Base-by-base conservation (phyloP, 2,797 vertebrate genomes). In the Stomatorhinus walkeri region DNA sequence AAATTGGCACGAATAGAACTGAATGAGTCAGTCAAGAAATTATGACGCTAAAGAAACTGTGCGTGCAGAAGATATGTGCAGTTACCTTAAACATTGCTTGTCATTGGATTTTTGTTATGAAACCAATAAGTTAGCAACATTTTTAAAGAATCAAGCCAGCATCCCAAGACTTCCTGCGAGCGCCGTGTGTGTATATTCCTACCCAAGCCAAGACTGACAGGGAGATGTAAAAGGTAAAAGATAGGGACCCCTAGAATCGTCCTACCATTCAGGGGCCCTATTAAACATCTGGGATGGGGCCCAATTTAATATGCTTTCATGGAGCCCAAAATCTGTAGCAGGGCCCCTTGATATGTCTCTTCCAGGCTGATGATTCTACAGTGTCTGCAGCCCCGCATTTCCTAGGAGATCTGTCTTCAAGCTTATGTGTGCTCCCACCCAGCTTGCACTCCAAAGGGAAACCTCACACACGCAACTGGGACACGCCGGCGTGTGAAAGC, bases 401-500 rank as follows among this genome's bases (percentile, higher is more conserved):
- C 43, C 59, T 8, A 61, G 56, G 56, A 61, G 56, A 61, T 24
- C n/a, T 49, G 79, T 32, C 24, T 88, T 43, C 51, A 19, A 61
- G 22, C 36, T 85, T 40, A 52, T 16, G 4, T 43, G 61, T n/a
- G n/a, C 54, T n/a, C 49, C 54, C 16, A 10, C 32, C 24, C 32
- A 12, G 76, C 28, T 86, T 83, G 4, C 32, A 24, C 85, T 76
- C 36, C 8, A 64, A 19, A 87, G 89, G 72, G 86, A 84, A 68
- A 61, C 88, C 56, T 32, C 51, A 40, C 22, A n/a, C 85, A 89
- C 68, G 16, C 85, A 32, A 40, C 68, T 89, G 89, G 64, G 52
- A 24, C 68, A 32, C 48, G 10, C 10, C 10, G 14, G 14, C 56
- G 4, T 46, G 36, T 43, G 54, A 61, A 46, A 87, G 64, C 79